Base-by-base conservation (phyloP, 2,113 vertebrate species). In the Bucco capensis region DNA sequence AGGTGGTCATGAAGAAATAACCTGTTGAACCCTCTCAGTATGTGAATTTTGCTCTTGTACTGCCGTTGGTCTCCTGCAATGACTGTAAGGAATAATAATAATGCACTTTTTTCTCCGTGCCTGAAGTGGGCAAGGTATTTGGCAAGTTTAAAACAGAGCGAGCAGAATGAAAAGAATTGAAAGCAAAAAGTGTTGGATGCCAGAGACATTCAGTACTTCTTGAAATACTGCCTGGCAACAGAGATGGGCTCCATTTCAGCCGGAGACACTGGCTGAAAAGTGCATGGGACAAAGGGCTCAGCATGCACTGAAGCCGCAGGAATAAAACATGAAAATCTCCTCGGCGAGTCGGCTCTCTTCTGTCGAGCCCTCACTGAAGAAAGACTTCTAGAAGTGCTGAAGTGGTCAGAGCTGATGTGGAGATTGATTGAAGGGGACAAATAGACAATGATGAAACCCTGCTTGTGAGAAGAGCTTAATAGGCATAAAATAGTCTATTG, bases 401-500 rank as follows among this genome's bases (percentile, higher is more conserved):
- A 38, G 33, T 9, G 72, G 51, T 64, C 61, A 5, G 90, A 64
- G 75, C 56, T 62, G 64, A 37, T 72, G 74, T 7, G 15, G 90
- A 89, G 62, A 23, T 62, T 70, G 90, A 94, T 92, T 77, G 89
- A 85, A 95, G 0, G 1, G 86, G 94, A 96, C 88, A 94, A 5
- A 85, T 9, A 83, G 88, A 71, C 86, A 56, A 17, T 3, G 86
- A 80, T 79, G 93, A 94, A 72, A 33, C 78, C 47, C 42, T 60
- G 74, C 83, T 66, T 85, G 74, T 62, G 84, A 72, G 89, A 81
- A 88, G 71, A 80, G 75, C 91, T 95, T 93, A 90, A 92, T 54
- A 62, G 86, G 93, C 94, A 93, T 69, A 89, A 95, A 95, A 93
- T 92, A 19, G 73, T 12, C 90, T 50, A 3, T 49, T 70, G 62